phyloP scores from a whole-genome alignment of 1,140 invertebrate genomes.

The Ericerus pela region DNA sequence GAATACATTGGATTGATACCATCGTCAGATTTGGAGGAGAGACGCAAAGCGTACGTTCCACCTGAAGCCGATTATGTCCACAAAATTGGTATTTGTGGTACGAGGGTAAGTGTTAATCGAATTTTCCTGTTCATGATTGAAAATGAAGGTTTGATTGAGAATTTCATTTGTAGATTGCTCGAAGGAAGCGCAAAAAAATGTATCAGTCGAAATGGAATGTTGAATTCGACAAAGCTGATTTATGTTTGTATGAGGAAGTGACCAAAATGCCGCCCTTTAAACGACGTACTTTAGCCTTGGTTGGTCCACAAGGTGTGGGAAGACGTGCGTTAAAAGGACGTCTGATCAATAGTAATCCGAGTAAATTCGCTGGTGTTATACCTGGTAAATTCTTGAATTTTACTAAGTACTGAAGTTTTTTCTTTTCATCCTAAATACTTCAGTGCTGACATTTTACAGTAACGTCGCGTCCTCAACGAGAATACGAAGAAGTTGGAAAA shows the following conservation, averaged over 20 bases:
- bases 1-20: conserved; percentile 78
- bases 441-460: conserved; percentile 47
- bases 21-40: conserved; percentile 84
- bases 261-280: conserved; percentile 91
- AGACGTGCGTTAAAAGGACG: conserved; percentile 84
- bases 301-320: conserved; percentile 88
- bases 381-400: conserved; percentile 54
- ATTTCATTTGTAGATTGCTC: conserved; percentile 59
- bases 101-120: conserved; percentile 39
- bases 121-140: too few species aligned
- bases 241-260: conserved; percentile 91
- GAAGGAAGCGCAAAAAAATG: conserved; percentile 85
- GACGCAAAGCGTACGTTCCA: conserved; percentile 86
- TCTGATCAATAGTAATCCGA: conserved; percentile 79
- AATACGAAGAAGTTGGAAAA: conserved; percentile 84
- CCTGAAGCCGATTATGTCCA: conserved; percentile 91
- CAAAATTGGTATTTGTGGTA: conserved; percentile 77
- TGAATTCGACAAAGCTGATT: conserved; percentile 85
- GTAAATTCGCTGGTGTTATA: conserved; percentile 75
- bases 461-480: conserved; percentile 78
- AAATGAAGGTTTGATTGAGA: too few species aligned
- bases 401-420: too few species aligned
- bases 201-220: conserved; percentile 77
- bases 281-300: conserved; percentile 79
- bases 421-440: too few species aligned